Percentiles rank a stretch among this genome's conserved stretches.
These are phyloP conservation scores for Tenodera sinensis DNA, from an alignment of 2,888 invertebrate species.

Conservation along the genomic window DNA sequence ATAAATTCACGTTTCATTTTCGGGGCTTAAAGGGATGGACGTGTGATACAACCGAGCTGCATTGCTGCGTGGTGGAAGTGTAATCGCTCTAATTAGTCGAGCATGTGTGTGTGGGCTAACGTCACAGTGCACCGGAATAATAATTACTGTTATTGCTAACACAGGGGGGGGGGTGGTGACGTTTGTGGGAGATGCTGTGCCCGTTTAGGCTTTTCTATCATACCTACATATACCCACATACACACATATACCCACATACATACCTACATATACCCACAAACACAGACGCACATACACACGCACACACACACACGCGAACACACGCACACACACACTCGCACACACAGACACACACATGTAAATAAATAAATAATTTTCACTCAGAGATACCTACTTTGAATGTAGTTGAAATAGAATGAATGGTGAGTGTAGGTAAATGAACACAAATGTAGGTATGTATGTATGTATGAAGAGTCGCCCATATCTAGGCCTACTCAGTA, in stretches of 20 bases:
- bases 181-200: not conserved
- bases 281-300: too few species aligned
- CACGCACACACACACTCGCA: too few species aligned
- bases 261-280: too few species aligned
- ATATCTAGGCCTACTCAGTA: too few species aligned
- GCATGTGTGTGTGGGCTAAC: not conserved
- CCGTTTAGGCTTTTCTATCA: not conserved
- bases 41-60: not conserved
- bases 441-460: too few species aligned
- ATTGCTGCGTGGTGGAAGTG: conserved; percentile 6
- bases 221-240: too few species aligned
- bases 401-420: not conserved
- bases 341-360: too few species aligned
- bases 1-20: conserved; percentile 30
- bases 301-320: too few species aligned
- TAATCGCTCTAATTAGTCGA: conserved; percentile 10
- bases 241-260: too few species aligned
- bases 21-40: conserved; percentile 23
- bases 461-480: too few species aligned
- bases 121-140: not conserved
- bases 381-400: not conserved
- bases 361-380: not conserved
- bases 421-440: too few species aligned
- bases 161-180: not conserved
- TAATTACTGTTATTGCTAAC: not conserved